A percentile compares a stretch with the other conserved stretches of the same genome.
Evolutionary conservation across 2,113 vertebrate genomes (phyloP).

Genomic region (Carassius carassius): DNA sequence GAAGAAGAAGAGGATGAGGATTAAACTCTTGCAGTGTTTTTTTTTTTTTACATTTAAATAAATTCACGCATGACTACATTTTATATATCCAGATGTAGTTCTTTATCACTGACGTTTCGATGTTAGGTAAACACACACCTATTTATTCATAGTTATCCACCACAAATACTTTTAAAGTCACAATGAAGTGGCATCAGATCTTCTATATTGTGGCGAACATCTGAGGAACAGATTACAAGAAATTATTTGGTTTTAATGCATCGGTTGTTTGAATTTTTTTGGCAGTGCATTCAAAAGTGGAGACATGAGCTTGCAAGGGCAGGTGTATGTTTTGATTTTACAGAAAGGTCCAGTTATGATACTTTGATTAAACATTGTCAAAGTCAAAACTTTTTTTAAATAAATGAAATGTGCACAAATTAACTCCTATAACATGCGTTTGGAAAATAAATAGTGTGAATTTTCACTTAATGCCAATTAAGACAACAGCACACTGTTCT

Average conservation of each 20-base stretch:
- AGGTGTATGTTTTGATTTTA: background rate
- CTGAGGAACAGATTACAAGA: background rate
- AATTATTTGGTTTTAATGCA: background rate
- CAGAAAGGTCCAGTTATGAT: background rate
- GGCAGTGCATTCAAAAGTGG: background rate
- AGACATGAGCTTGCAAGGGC: background rate
- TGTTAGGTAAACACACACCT: background rate
- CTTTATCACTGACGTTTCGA: background rate
- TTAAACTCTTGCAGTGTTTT: conserved; percentile 63
- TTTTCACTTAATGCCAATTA: background rate
- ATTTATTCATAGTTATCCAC: background rate
- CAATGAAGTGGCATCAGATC: background rate
- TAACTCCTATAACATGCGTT: background rate
- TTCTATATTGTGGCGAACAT: background rate
- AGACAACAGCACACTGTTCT: background rate
- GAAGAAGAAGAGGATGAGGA: conserved; percentile 88
- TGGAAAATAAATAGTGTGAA: background rate
- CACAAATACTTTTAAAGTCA: too few relatives aligned
- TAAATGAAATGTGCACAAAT: too few relatives aligned
- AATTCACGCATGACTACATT: conserved; percentile 42
- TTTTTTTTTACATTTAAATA: conserved; percentile 63
- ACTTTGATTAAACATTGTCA: background rate
- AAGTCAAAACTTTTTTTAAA: background rate
- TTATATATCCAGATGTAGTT: background rate
- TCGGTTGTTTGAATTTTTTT: background rate